phyloP scores from a whole-genome alignment of 2,888 invertebrate genomes.

The Diachrysia chrysitis region DNA sequence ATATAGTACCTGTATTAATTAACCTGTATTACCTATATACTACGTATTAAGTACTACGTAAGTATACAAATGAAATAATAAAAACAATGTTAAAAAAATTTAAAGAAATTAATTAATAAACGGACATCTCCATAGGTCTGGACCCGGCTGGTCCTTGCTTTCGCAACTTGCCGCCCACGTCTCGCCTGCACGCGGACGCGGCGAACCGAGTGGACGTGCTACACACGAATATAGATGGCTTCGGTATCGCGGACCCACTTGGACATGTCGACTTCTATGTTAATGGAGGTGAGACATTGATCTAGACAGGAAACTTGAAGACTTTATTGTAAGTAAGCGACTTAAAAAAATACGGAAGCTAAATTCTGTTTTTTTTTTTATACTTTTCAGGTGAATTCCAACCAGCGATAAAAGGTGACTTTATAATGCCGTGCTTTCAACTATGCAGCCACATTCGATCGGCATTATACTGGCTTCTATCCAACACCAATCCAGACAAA shows the following conservation, averaged over 20 bases:
- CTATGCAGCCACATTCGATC: constrained; percentile 82
- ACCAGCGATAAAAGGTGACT: constrained; percentile 69
- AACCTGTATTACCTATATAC: no score
- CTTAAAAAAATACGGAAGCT: no score
- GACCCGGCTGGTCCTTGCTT: constrained; percentile 86
- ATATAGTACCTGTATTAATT: no score
- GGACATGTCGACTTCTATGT: constrained; percentile 83
- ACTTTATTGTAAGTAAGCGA: neutral
- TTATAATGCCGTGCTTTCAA: constrained; percentile 80
- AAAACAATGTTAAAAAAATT: no score
- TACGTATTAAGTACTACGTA: no score
- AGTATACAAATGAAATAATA: no score
- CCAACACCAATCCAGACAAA: constrained; percentile 70
- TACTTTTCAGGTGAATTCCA: constrained; percentile 79
- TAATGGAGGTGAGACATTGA: constrained; percentile 74
- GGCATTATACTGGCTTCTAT: constrained; percentile 74
- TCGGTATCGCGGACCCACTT: constrained; percentile 79
- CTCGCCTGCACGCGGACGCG: constrained; percentile 73
- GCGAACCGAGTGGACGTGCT: constrained; percentile 77
- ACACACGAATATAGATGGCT: constrained; percentile 84
- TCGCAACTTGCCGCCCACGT: constrained; percentile 71
- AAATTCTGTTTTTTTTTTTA: no score
- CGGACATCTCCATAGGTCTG: constrained; percentile 64
- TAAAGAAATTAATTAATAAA: no score
- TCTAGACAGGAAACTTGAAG: neutral